Percentiles rank a stretch among this genome's conserved stretches.
Conservation (phyloP, 2,888 invertebrate species). For the Netelia melanura region DNA sequence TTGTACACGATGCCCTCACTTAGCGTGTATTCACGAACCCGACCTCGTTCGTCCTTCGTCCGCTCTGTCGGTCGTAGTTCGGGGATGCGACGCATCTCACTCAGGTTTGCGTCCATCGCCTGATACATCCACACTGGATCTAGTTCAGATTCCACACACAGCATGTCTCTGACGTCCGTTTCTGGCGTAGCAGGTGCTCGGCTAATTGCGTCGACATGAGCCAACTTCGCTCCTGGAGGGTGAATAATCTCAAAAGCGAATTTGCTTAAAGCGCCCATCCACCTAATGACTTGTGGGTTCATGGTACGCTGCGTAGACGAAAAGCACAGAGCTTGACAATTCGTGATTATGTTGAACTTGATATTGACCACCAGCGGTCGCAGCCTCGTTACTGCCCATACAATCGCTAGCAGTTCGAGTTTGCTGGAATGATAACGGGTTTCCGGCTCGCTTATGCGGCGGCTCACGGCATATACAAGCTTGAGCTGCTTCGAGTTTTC, state of each 20-base stretch:
- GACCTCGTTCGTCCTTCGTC: no score
- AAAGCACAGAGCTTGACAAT: conserved; percentile 63
- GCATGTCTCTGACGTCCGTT: no score
- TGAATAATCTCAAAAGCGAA: no score
- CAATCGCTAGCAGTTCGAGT: no score
- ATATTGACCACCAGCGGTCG: conserved; percentile 4
- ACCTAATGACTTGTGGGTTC: conserved; percentile 70
- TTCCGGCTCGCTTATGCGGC: no score
- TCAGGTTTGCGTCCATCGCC: not conserved
- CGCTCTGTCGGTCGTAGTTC: no score
- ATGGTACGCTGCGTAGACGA: conserved; percentile 41
- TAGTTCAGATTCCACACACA: not conserved
- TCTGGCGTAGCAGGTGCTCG: conserved; percentile 64
- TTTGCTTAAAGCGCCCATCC: no score
- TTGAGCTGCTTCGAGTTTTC: conserved; percentile 16
- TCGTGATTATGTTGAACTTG: conserved; percentile 51
- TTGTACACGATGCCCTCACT: no score
- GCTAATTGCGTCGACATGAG: conserved; percentile 71
- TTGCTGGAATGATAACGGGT: no score
- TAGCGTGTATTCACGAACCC: no score
- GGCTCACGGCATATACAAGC: conserved; percentile 64
- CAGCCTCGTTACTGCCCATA: conserved; percentile 53
- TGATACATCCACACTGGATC: conserved; percentile 30
- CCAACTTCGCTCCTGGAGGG: no score
- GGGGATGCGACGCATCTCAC: no score